Percentiles rank a stretch among this genome's conserved stretches.
These are phyloP conservation scores for Hipposideros larvatus DNA, from an alignment of 2,797 vertebrate species.

Conservation along the genomic window DNA sequence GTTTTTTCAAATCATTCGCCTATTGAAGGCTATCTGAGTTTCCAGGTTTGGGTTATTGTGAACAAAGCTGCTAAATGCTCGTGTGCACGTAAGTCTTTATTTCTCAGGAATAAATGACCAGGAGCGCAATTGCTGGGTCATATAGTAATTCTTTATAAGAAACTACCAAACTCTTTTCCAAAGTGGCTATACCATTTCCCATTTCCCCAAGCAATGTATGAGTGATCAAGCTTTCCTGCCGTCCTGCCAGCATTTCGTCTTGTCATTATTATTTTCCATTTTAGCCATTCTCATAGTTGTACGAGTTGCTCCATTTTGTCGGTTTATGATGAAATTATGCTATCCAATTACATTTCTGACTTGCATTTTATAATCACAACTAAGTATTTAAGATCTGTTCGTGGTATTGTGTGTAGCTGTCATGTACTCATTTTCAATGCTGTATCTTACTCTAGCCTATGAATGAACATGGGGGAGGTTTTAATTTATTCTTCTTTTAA, in stretches of 20 bases:
- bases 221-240: not conserved
- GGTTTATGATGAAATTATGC: not conserved
- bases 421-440: not conserved
- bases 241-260: not conserved
- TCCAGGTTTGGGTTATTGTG: too few relatives aligned
- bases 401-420: not conserved
- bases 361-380: conserved; percentile 9
- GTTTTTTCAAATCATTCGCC: not conserved
- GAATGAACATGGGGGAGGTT: not conserved
- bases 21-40: not conserved
- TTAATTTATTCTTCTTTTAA: not conserved
- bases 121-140: too few relatives aligned
- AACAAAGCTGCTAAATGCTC: too few relatives aligned
- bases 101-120: too few relatives aligned
- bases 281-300: not conserved
- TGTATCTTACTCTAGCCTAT: not conserved
- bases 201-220: not conserved
- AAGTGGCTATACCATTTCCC: not conserved
- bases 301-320: not conserved
- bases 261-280: not conserved
- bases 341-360: not conserved
- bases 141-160: too few relatives aligned
- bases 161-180: too few relatives aligned
- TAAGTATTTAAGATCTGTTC: not conserved
- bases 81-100: too few relatives aligned